Base-by-base conservation (phyloP, 2,797 vertebrate species). In the Denticeps clupeoides region DNA sequence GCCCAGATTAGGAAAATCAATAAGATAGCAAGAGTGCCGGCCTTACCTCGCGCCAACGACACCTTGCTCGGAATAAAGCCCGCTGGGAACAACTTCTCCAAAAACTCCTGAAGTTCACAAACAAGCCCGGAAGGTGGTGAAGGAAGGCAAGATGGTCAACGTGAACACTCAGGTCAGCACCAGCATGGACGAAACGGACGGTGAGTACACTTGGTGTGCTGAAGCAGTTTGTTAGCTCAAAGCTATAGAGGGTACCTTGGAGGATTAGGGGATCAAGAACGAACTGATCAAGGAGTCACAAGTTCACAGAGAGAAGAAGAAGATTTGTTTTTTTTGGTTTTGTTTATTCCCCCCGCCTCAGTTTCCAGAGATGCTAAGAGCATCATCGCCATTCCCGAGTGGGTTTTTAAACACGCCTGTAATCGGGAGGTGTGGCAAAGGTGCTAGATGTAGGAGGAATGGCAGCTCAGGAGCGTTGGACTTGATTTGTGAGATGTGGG, bases 1-100 rank as follows among this genome's bases (percentile, higher is more conserved):
- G 89, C 83, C 88, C 88, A 93, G 95, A 99, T 97, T 97, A 99
- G 88, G 89, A 88, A 85, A 97, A 97, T 97, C 93, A 99, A 96
- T 94, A 97, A 97, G 95, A 97, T 97, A 99, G 97, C 89, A 89
- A 84, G 71, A 56, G 80, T 73, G 60, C 50, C 63, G 77, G 84
- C 81, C 80, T 82, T 81, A 79, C 82, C 79, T 82, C 78, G 70
- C 77, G 70, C 72, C 78, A 78, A 76, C 79, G 80, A 77, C 77
- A 75, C 73, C 73, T 74, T 79, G 62, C 72, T 69, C 74, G 69
- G 71, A 71, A 64, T 46, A 21, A 64, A 55, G 67, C 63, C 46
- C 55, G 50, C 64, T 46, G 59, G 18, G 26, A 47, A 68, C 13
- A 79, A 80, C 77, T 77, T 77, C 66, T 62, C 67, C 64, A 61